Evolutionary conservation across 2,113 vertebrate species (phyloP).

Genomic region (Pica pica): DNA sequence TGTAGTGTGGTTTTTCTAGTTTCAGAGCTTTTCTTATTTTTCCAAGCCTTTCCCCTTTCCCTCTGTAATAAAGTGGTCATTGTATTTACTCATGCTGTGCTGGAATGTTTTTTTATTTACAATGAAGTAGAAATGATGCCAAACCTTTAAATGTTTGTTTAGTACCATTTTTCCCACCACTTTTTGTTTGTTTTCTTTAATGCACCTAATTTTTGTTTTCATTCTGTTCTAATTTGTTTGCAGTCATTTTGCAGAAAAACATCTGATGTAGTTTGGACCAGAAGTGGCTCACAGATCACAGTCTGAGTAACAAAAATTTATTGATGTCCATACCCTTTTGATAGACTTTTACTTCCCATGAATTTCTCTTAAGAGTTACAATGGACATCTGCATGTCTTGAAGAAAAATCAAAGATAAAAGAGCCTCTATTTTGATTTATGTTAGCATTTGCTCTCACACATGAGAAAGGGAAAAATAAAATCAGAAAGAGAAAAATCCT

Average conservation of each 20-base stretch:
- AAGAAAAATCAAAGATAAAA: background rate
- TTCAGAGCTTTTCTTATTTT: background rate
- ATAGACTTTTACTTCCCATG: background rate
- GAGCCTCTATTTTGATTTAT: background rate
- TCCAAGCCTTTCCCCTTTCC: background rate
- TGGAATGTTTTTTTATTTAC: slow-evolving; percentile 28
- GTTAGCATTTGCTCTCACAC: background rate
- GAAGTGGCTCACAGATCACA: background rate
- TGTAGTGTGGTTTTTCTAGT: background rate
- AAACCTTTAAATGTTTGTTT: background rate
- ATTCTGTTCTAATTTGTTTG: background rate
- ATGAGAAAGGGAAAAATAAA: background rate
- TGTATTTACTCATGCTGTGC: slow-evolving; percentile 7
- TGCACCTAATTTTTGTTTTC: background rate
- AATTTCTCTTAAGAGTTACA: background rate
- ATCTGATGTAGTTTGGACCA: background rate
- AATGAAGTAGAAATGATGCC: background rate
- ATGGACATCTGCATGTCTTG: background rate
- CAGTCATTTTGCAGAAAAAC: background rate
- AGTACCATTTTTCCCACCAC: slow-evolving; percentile 3
- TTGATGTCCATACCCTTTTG: background rate
- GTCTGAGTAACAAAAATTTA: background rate
- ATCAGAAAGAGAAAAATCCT: background rate
- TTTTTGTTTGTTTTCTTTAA: slow-evolving; percentile 23
- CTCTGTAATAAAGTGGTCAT: background rate